phyloP scores from a whole-genome alignment of 2,797 vertebrate species.

The Pseudotriccus pelzelni region DNA sequence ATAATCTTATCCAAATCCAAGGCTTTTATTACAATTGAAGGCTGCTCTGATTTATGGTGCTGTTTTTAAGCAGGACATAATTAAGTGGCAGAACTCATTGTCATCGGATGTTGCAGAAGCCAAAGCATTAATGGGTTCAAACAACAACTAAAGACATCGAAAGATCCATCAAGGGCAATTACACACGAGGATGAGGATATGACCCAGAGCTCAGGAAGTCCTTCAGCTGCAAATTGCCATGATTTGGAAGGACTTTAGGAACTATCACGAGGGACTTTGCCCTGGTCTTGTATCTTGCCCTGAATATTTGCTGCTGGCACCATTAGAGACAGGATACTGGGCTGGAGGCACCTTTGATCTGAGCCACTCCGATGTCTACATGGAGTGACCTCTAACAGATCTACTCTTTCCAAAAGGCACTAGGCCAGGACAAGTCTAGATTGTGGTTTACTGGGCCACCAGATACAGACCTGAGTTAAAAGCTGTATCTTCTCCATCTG shows the following conservation, averaged over 20 bases:
- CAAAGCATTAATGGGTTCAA: slow-evolving; percentile 7
- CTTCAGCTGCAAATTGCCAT: neutral
- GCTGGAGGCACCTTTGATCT: neutral
- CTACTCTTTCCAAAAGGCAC: neutral
- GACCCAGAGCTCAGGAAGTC: neutral
- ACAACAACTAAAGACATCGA: neutral
- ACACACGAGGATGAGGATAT: neutral
- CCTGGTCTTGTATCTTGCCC: neutral
- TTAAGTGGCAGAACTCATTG: neutral
- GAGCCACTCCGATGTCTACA: neutral
- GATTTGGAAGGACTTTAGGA: neutral
- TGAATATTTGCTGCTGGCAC: neutral
- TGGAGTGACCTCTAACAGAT: neutral
- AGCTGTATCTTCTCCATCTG: neutral
- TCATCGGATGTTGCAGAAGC: neutral
- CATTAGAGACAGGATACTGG: neutral
- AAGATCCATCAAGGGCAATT: neutral
- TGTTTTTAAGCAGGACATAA: neutral
- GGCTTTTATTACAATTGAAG: neutral
- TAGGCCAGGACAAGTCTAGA: neutral
- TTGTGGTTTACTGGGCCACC: neutral
- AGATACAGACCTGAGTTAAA: neutral
- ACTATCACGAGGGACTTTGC: neutral
- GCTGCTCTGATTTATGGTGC: neutral
- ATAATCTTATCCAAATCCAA: neutral